Percentiles rank a stretch among this genome's conserved stretches.
Conservation (phyloP, 2,888 invertebrate species). For the Noctua fimbriata region DNA sequence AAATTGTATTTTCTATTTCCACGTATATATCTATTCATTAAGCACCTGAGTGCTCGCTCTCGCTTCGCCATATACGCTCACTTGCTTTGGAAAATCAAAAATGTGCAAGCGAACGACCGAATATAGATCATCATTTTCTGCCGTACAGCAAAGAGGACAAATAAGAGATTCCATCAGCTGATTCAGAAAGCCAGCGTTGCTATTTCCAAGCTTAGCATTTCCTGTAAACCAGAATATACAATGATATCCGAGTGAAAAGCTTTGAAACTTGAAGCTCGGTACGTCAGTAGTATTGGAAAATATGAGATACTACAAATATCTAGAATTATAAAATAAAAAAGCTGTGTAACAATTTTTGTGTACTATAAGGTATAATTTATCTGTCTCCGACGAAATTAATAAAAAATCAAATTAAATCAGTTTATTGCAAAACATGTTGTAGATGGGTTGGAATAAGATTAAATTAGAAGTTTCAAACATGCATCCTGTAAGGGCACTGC, state of each 20-base stretch:
- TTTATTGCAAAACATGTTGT: too few relatives aligned
- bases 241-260: not conserved
- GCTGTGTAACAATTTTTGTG: not conserved
- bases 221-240: not conserved
- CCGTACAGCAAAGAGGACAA: slow-evolving; percentile 11
- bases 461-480: too few relatives aligned
- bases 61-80: not conserved
- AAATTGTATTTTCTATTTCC: not conserved
- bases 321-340: not conserved
- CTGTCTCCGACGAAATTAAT: not conserved
- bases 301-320: not conserved
- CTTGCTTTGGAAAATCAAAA: not conserved
- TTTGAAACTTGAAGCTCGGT: not conserved
- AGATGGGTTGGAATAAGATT: too few relatives aligned
- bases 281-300: not conserved
- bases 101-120: not conserved
- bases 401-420: not conserved
- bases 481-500: too few relatives aligned
- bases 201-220: not conserved
- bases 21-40: not conserved
- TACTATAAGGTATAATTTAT: not conserved
- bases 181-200: not conserved
- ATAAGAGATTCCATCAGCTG: slow-evolving; percentile 12
- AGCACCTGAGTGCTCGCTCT: not conserved
- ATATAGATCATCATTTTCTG: slow-evolving; percentile 26